A percentile compares a stretch with the other conserved stretches of the same genome.
phyloP scores from a whole-genome alignment of 2,113 vertebrate genomes.

The rat (Rattus norvegicus) region DNA sequence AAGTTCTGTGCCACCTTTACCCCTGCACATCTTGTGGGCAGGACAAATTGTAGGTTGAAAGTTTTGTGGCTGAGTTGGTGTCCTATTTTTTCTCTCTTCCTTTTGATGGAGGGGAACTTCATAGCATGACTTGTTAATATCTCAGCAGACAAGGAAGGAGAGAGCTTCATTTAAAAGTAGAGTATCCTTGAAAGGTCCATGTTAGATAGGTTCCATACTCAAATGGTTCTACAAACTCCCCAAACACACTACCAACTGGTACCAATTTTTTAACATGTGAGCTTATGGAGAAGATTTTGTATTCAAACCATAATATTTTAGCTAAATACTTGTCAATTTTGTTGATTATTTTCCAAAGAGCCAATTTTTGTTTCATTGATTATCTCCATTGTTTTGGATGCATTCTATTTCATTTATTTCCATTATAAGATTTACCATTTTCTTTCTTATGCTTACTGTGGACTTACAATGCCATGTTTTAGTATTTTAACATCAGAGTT shows the following conservation, averaged over 20 bases:
- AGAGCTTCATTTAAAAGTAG: background rate
- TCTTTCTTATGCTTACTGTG: background rate
- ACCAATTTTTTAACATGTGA: background rate
- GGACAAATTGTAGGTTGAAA: background rate
- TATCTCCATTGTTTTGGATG: background rate
- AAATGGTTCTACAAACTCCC: background rate
- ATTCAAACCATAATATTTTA: background rate
- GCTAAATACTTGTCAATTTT: background rate
- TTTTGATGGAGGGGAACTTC: background rate
- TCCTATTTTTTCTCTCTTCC: background rate
- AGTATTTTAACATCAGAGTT: background rate
- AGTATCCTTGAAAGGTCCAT: background rate
- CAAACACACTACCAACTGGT: background rate
- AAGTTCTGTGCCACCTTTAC: background rate
- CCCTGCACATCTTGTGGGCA: background rate
- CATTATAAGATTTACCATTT: background rate
- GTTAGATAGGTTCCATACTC: background rate
- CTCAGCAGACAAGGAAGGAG: background rate
- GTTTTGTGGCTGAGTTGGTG: background rate
- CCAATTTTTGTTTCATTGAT: background rate
- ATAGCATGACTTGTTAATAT: background rate
- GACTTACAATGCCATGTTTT: background rate
- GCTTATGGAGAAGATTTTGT: background rate
- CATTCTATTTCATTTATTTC: background rate
- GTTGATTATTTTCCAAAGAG: background rate